phyloP scores from a whole-genome alignment of 92 coral and sea anemone species.

The Pocillopora meandrina region DNA sequence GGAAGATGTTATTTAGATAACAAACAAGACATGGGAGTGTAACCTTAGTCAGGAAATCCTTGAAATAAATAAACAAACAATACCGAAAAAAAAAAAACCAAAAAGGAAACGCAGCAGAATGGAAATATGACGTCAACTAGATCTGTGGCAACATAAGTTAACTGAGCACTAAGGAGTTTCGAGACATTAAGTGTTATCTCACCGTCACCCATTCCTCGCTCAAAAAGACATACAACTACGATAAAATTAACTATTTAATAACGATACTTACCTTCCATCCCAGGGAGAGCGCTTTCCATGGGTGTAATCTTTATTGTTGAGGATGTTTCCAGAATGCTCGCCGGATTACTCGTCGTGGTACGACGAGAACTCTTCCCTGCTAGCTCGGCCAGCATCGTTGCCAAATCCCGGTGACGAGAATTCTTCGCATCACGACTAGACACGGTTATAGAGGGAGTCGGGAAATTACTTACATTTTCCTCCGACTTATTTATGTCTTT shows the following conservation, averaged over 20 bases:
- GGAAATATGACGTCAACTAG: too few relatives aligned
- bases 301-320: neutral
- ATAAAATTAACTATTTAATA: neutral
- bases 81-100: too few relatives aligned
- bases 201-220: neutral
- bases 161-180: too few relatives aligned
- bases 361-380: neutral
- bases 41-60: too few relatives aligned
- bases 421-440: neutral
- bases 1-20: too few relatives aligned
- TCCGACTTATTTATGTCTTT: neutral
- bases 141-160: too few relatives aligned
- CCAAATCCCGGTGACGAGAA: constrained; percentile 18
- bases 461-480: neutral
- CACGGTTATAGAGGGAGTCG: neutral
- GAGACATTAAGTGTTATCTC: too few relatives aligned
- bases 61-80: too few relatives aligned
- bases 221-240: neutral
- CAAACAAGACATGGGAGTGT: too few relatives aligned
- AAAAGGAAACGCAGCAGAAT: too few relatives aligned
- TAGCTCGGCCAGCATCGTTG: constrained; percentile 35
- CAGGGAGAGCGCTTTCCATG: neutral
- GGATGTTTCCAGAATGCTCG: neutral
- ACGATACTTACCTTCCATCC: neutral
- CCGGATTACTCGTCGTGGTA: neutral